These are phyloP conservation scores for Sebastes fasciatus DNA, from an alignment of 2,113 vertebrate species.

Conservation along the genomic window DNA sequence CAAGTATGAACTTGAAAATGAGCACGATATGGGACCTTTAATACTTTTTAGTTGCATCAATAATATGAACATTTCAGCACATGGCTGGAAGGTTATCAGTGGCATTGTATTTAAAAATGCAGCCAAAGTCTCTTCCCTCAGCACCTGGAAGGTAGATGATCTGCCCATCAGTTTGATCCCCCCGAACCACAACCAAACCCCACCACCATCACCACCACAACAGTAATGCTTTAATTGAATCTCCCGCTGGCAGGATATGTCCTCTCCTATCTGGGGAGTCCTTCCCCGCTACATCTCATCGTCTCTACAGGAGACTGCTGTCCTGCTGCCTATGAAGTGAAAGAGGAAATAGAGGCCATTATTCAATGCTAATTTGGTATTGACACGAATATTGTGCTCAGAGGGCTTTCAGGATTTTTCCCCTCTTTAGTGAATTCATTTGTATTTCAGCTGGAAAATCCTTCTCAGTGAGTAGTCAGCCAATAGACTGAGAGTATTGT, in stretches of 20 bases:
- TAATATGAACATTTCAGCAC: neutral
- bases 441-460: conserved; percentile 44
- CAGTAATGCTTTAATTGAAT: conserved; percentile 48
- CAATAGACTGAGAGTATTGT: conserved; percentile 26
- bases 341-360: conserved; percentile 69
- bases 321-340: conserved; percentile 49
- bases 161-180: neutral
- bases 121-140: neutral
- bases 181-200: neutral
- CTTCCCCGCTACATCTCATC: conserved; percentile 45
- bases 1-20: too few relatives aligned
- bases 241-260: conserved; percentile 50
- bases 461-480: neutral
- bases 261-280: conserved; percentile 22
- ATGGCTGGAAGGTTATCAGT: neutral
- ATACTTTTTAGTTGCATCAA: neutral
- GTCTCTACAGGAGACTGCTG: conserved; percentile 57
- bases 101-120: neutral
- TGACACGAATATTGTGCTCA: conserved; percentile 58
- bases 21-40: too few relatives aligned
- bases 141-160: neutral
- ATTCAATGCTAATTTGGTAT: conserved; percentile 69
- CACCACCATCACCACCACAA: conserved; percentile 2
- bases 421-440: conserved; percentile 46
- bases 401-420: neutral